Evolutionary conservation across 1,140 invertebrate species (phyloP).

Genomic region (Uloborus diversus): DNA sequence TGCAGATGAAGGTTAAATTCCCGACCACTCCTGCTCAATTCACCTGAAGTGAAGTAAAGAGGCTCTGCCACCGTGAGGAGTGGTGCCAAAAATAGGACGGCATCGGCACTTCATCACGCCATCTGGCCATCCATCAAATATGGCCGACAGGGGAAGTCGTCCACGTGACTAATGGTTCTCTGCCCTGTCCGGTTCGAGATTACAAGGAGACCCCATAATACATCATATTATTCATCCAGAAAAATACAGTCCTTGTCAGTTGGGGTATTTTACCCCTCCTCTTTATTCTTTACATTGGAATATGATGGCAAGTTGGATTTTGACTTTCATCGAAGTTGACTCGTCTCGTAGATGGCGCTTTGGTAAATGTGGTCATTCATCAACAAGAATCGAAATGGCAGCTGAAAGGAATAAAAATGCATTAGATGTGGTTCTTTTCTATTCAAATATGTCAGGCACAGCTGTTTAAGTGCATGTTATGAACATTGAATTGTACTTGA

Average conservation of each 20-base stretch:
- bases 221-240: conserved; percentile 21
- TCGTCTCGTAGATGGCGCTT: neutral
- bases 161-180: conserved; percentile 29
- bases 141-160: conserved; percentile 8
- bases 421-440: no score
- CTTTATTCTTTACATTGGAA: neutral
- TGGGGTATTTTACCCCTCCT: neutral
- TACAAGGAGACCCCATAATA: conserved; percentile 38
- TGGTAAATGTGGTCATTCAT: neutral
- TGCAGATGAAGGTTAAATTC: no score
- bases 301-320: neutral
- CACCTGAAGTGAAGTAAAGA: no score
- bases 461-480: no score
- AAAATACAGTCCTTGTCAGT: conserved; percentile 39
- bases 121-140: conserved; percentile 32
- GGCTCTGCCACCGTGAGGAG: neutral
- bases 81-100: conserved; percentile 23
- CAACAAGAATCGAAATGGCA: no score
- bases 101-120: conserved; percentile 29
- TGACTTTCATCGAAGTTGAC: neutral
- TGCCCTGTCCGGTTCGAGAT: conserved; percentile 33
- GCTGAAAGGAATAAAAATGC: no score
- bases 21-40: no score
- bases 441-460: no score
- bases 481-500: no score